Evolutionary conservation across 2,113 vertebrate genomes (phyloP).

Genomic region (Perccottus glenii): DNA sequence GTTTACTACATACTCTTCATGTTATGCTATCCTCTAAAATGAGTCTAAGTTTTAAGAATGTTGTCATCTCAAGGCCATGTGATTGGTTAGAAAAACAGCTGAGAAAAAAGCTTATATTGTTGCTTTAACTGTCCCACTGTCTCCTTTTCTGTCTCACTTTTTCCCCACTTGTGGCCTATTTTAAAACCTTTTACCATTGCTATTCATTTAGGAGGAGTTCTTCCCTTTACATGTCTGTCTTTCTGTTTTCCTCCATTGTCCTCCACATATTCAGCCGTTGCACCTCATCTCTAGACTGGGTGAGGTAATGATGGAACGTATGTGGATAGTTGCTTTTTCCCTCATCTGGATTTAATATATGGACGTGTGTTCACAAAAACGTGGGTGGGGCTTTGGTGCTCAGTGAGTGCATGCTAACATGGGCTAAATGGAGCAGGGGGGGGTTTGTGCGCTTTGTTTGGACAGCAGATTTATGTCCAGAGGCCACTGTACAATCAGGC

Average conservation of each 20-base stretch:
- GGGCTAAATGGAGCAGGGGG: background rate
- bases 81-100: too few relatives aligned
- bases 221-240: too few relatives aligned
- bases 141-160: too few relatives aligned
- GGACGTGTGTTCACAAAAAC: conserved; percentile 6
- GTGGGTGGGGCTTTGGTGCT: conserved; percentile 19
- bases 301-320: conserved; percentile 53
- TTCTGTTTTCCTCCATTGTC: background rate
- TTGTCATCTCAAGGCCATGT: too few relatives aligned
- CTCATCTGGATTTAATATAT: conserved; percentile 60
- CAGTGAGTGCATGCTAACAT: background rate
- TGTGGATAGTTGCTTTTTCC: conserved; percentile 18
- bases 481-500: conserved; percentile 31
- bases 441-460: background rate
- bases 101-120: too few relatives aligned
- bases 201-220: too few relatives aligned
- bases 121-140: too few relatives aligned
- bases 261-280: conserved; percentile 25
- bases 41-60: too few relatives aligned
- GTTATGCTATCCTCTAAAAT: too few relatives aligned
- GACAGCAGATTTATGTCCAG: background rate
- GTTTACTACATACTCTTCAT: too few relatives aligned
- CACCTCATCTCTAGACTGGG: conserved; percentile 12
- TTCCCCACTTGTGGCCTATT: too few relatives aligned
- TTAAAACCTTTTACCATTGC: too few relatives aligned